phyloP scores from a whole-genome alignment of 2,888 invertebrate genomes.

The Chironomus tentans region DNA sequence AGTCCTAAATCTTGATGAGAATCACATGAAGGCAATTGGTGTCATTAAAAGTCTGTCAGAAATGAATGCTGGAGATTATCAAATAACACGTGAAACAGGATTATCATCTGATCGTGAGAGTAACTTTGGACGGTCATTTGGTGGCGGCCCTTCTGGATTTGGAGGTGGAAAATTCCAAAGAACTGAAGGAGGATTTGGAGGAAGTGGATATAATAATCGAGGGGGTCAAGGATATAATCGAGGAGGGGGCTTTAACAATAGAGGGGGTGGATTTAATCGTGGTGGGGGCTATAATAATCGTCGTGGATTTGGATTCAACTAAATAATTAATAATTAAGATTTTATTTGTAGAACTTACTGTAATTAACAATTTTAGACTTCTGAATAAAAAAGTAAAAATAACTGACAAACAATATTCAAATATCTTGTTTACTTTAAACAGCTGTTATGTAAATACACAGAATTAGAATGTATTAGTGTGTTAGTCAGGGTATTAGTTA shows the following conservation, averaged over 20 bases:
- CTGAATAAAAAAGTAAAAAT: too few relatives aligned
- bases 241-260: conserved; percentile 35
- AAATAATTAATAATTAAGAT: background rate
- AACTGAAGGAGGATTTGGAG: conserved; percentile 34
- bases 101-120: conserved; percentile 36
- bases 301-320: conserved; percentile 24
- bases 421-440: too few relatives aligned
- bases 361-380: too few relatives aligned
- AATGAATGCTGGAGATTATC: conserved; percentile 65
- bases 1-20: conserved; percentile 46
- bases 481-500: too few relatives aligned
- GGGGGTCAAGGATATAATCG: conserved; percentile 32
- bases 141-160: conserved; percentile 29
- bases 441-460: too few relatives aligned
- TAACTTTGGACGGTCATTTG: background rate
- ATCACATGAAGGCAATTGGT: conserved; percentile 47
- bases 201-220: conserved; percentile 32
- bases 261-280: conserved; percentile 32
- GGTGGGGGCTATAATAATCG: conserved; percentile 29
- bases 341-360: too few relatives aligned
- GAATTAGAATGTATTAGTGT: too few relatives aligned
- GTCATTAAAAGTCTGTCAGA: conserved; percentile 67
- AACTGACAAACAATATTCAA: too few relatives aligned
- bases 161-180: conserved; percentile 32
- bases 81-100: conserved; percentile 50